A percentile compares a stretch with the other conserved stretches of the same genome.
These are phyloP conservation scores for Macaria notata DNA, from an alignment of 2,888 invertebrate genomes.

Conservation along the genomic window DNA sequence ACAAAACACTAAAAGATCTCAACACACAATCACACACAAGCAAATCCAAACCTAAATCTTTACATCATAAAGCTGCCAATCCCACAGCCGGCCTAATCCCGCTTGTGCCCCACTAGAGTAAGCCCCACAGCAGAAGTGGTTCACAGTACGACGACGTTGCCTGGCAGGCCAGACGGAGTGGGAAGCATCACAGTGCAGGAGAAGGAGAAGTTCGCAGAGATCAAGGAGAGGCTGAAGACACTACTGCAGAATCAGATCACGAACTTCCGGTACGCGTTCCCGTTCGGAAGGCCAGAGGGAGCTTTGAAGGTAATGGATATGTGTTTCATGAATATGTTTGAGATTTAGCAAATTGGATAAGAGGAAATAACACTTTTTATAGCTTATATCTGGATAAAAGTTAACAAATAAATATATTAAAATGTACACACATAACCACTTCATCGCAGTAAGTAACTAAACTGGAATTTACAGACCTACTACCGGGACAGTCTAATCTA, in stretches of 20 bases:
- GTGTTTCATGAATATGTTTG: too few species aligned
- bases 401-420: too few species aligned
- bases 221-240: slow-evolving; percentile 96
- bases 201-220: slow-evolving; percentile 98
- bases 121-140: slow-evolving; percentile 74
- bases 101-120: slow-evolving; percentile 79
- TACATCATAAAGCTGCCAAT: slow-evolving; percentile 42
- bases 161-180: slow-evolving; percentile 97
- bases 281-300: slow-evolving; percentile 99
- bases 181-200: slow-evolving; percentile 99
- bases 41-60: too few species aligned
- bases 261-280: slow-evolving; percentile 99
- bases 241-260: slow-evolving; percentile 99
- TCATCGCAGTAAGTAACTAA: too few species aligned
- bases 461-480: too few species aligned
- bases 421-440: too few species aligned
- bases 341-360: too few species aligned
- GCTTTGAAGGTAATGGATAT: slow-evolving; percentile 87
- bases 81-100: slow-evolving; percentile 63
- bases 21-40: too few species aligned
- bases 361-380: too few species aligned
- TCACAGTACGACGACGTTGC: slow-evolving; percentile 80
- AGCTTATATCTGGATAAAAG: too few species aligned
- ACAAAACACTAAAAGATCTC: too few species aligned
- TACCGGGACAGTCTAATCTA: too few species aligned